Conservation (phyloP, 2,113 vertebrate species). For the Taurulus bubalis region DNA sequence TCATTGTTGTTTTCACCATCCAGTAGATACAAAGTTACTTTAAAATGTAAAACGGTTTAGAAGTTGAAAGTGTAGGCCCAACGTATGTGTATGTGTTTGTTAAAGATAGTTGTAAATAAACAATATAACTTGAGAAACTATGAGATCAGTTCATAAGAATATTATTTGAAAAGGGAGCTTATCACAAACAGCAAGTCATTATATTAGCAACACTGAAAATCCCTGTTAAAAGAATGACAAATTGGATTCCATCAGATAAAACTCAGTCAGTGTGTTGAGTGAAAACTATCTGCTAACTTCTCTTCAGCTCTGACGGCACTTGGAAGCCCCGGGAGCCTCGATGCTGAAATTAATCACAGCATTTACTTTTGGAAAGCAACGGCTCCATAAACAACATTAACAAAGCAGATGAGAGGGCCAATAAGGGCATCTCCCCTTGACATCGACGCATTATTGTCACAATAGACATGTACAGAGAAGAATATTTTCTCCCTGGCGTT, state of each 20-base stretch:
- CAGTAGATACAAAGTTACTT: not conserved
- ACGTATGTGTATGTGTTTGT: not conserved
- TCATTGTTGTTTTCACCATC: not conserved
- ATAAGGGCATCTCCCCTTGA: conserved; percentile 63
- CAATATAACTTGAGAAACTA: not conserved
- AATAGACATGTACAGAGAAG: conserved; percentile 53
- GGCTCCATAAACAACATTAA: conserved; percentile 67
- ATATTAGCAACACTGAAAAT: not conserved
- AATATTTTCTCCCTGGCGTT: conserved; percentile 67
- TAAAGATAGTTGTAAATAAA: not conserved
- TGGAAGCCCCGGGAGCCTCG: conserved; percentile 38
- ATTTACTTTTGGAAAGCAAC: conserved; percentile 50
- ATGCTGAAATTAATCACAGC: conserved; percentile 71
- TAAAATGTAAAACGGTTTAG: not conserved
- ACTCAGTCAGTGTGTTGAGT: conserved; percentile 1
- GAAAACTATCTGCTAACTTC: conserved; percentile 36
- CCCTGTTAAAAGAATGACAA: conserved; percentile 5
- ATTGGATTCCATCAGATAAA: conserved; percentile 33
- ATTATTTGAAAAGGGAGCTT: not conserved
- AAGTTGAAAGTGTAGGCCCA: not conserved
- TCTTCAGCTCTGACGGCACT: conserved; percentile 45
- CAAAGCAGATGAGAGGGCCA: conserved; percentile 66
- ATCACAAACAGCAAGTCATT: not conserved
- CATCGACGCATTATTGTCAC: conserved; percentile 67
- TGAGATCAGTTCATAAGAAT: not conserved